Evolutionary conservation across 2,113 vertebrate species (phyloP).

Genomic region (Xiphias gladius): DNA sequence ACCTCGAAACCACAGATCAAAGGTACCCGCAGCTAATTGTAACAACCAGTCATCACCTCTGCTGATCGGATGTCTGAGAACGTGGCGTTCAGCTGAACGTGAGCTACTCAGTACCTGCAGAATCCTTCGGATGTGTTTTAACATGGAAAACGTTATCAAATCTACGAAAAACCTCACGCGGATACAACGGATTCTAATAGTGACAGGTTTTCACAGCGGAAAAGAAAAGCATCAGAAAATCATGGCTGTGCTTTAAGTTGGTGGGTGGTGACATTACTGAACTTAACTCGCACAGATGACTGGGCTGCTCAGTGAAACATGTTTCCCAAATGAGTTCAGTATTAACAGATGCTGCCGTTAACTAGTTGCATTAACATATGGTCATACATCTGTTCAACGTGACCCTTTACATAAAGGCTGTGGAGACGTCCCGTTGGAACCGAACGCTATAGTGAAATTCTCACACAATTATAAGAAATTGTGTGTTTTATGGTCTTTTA

Average conservation of each 20-base stretch:
- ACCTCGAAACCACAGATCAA: slow-evolving; percentile 51
- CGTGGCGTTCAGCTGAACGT: neutral
- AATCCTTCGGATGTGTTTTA: neutral
- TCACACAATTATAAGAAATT: neutral
- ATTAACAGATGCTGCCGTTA: slow-evolving; percentile 15
- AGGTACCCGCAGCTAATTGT: slow-evolving; percentile 12
- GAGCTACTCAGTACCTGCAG: neutral
- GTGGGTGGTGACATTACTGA: slow-evolving; percentile 6
- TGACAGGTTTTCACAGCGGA: no score
- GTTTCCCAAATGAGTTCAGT: slow-evolving; percentile 11
- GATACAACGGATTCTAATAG: no score
- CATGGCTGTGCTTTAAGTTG: neutral
- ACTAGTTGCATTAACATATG: neutral
- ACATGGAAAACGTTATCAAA: slow-evolving; percentile 16
- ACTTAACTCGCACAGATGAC: neutral
- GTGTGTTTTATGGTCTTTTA: neutral
- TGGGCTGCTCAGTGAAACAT: neutral
- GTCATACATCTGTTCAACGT: neutral
- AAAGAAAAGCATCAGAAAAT: no score
- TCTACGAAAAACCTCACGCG: slow-evolving; percentile 14
- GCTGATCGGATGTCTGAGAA: slow-evolving; percentile 15
- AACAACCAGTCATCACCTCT: slow-evolving; percentile 34
- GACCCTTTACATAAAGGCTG: neutral
- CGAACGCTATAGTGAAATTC: neutral
- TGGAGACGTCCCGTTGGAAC: neutral